Evolutionary conservation across 2,113 vertebrate genomes (phyloP), one percentile per base, ranked within the genome.

Genomic region (Mugil cephalus): DNA sequence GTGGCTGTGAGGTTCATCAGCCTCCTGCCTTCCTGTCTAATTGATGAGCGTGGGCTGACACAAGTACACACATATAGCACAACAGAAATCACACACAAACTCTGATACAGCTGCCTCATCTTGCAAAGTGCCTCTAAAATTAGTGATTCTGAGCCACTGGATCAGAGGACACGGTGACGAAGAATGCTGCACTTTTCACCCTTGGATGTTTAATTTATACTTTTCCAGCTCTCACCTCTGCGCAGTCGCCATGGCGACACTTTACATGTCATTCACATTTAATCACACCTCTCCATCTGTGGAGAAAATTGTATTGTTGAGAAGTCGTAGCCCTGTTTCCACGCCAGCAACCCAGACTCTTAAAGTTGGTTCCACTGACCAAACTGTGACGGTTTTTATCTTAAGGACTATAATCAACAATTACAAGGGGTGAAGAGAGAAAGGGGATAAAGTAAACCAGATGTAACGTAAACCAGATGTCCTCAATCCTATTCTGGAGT

Each of bases 391-490:
- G 24, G 24, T 30, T 30, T 3, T 30, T 30, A 30, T 30, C 24
- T 30, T 30, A 30, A 30, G 24, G 24, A 30, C 24, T 30, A 30
- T 30, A 30, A 30, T 30, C 2, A 30, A 5, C 24, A 30, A 30
- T 30, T 30, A 30, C 5, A 30, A 30, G 24, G 10, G 17, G 0
- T 11, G 60, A 18, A 8, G 53, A 24, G 17, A 19, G 9, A 69
- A 42, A 46, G 13, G 64, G 8, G 73, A 55, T 66, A 77, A 66
- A 43, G 63, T n/a, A 65, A 73, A 62, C 19, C 53, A 45, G 35
- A 40, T 36, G 38, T 58, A 54, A 56, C 55, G 21, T n/a, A 46
- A 79, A 86, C 76, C 88, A 91, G 86, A 86, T 86, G 86, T 80
- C 40, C 50, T 72, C 66, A 45, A 42, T 83, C 55, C 61, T 68